A percentile compares a stretch with the other conserved stretches of the same genome.
phyloP scores from a whole-genome alignment of 2,797 vertebrate species.

The Silurus aristotelis region DNA sequence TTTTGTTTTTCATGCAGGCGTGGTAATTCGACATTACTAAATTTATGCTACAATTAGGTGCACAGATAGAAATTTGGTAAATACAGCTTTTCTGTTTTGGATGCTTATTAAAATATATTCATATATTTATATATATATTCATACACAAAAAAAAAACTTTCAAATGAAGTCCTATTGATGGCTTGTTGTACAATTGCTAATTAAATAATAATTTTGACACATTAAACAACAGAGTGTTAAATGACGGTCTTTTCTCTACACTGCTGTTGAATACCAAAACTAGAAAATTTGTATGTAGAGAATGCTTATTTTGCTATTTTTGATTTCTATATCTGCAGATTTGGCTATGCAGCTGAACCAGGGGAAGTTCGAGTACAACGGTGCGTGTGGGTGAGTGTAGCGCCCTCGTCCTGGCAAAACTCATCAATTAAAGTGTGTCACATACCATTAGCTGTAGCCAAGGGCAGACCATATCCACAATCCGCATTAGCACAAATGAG shows the following conservation, averaged over 20 bases:
- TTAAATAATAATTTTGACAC: too few species aligned
- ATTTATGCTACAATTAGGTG: neutral
- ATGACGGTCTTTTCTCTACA: neutral
- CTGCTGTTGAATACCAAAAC: neutral
- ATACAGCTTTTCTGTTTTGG: neutral
- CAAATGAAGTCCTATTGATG: neutral
- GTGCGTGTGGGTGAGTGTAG: constrained; percentile 93
- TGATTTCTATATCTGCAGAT: constrained; percentile 78
- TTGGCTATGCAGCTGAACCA: constrained; percentile 99
- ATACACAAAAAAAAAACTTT: neutral
- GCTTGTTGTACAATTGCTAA: neutral
- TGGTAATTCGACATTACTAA: neutral
- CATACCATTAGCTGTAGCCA: constrained; percentile 75
- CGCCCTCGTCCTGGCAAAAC: constrained; percentile 47
- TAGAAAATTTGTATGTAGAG: neutral
- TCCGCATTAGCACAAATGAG: constrained; percentile 66
- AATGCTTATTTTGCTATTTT: constrained; percentile 16
- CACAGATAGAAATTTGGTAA: neutral
- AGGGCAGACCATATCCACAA: constrained; percentile 60
- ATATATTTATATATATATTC: too few species aligned
- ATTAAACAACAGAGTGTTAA: neutral
- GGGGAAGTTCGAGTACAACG: constrained; percentile 99
- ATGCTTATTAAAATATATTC: neutral
- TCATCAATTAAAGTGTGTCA: constrained; percentile 76
- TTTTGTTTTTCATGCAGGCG: constrained; percentile 2